phyloP scores from a whole-genome alignment of 1,140 invertebrate genomes.

The Leptinotarsa defecta region DNA sequence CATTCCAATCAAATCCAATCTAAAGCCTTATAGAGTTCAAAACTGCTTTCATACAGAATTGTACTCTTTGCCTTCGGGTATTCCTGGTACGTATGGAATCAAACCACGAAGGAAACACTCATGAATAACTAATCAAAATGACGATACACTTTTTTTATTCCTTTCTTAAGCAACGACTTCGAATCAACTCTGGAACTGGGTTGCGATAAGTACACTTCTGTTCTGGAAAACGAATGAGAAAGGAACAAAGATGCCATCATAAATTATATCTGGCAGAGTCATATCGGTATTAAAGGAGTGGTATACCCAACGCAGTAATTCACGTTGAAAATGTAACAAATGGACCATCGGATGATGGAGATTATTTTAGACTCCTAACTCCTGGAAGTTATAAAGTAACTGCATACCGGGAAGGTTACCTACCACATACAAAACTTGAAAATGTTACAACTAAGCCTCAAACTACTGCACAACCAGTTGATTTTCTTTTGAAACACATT shows the following conservation, averaged over 20 bases:
- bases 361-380: slow-evolving; percentile 78
- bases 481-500: slow-evolving; percentile 61
- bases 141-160: too few species aligned
- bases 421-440: slow-evolving; percentile 61
- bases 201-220: slow-evolving; percentile 79
- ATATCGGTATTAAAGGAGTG: slow-evolving; percentile 76
- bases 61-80: too few species aligned
- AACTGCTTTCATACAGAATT: too few species aligned
- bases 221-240: slow-evolving; percentile 78
- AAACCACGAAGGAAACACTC: too few species aligned
- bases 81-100: too few species aligned
- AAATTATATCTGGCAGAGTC: slow-evolving; percentile 79
- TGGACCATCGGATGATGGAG: slow-evolving; percentile 65
- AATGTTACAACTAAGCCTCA: slow-evolving; percentile 58
- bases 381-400: slow-evolving; percentile 73
- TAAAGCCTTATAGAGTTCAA: too few species aligned
- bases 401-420: slow-evolving; percentile 64
- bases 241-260: slow-evolving; percentile 80
- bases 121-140: too few species aligned
- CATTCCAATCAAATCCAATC: too few species aligned
- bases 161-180: slow-evolving; percentile 88
- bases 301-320: slow-evolving; percentile 71
- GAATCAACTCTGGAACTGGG: slow-evolving; percentile 90
- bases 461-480: slow-evolving; percentile 59
- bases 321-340: slow-evolving; percentile 77